A percentile compares a stretch with the other conserved stretches of the same genome.
Evolutionary conservation across 2,888 invertebrate species (phyloP).

Genomic region (Drosophila siamana): DNA sequence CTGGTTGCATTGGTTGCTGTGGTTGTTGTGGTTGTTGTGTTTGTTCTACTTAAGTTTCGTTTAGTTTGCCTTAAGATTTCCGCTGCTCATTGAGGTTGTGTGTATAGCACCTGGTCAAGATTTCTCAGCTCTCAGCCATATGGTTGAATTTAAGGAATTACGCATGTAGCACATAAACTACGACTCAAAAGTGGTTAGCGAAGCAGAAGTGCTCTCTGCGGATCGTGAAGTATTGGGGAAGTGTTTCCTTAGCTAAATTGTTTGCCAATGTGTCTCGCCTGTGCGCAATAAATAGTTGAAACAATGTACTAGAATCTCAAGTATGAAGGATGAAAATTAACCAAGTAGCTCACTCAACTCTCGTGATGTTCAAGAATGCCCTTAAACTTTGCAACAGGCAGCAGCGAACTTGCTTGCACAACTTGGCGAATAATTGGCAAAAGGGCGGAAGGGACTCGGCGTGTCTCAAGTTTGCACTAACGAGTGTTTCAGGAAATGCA

Average conservation of each 20-base stretch:
- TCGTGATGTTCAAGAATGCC: conserved; percentile 7
- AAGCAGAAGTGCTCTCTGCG: conserved; percentile 32
- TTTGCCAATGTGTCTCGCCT: conserved; percentile 8
- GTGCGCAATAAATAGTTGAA: not conserved
- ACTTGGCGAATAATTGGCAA: conserved; percentile 17
- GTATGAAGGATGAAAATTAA: conserved; percentile 16
- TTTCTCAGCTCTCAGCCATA: conserved; percentile 31
- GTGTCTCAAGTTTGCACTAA: conserved; percentile 7
- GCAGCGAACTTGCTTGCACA: not conserved
- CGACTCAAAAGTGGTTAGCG: conserved; percentile 16
- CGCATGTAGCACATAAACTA: conserved; percentile 19
- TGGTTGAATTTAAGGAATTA: conserved; percentile 47
- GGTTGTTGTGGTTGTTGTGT: conserved; percentile 18
- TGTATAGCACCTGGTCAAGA: conserved; percentile 28
- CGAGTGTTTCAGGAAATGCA: conserved; percentile 2
- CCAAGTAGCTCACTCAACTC: conserved; percentile 8
- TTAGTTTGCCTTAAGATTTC: conserved; percentile 36
- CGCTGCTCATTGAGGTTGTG: conserved; percentile 30
- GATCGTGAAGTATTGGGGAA: conserved; percentile 24
- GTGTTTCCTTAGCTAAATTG: conserved; percentile 22
- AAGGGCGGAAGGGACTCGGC: conserved; percentile 2
- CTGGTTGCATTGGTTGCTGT: not conserved
- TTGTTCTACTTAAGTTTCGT: conserved; percentile 14
- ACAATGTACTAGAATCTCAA: not conserved
- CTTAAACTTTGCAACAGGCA: conserved; percentile 6